These are phyloP conservation scores for Onthophagus taurus DNA, from an alignment of 1,140 invertebrate genomes.

Conservation along the genomic window DNA sequence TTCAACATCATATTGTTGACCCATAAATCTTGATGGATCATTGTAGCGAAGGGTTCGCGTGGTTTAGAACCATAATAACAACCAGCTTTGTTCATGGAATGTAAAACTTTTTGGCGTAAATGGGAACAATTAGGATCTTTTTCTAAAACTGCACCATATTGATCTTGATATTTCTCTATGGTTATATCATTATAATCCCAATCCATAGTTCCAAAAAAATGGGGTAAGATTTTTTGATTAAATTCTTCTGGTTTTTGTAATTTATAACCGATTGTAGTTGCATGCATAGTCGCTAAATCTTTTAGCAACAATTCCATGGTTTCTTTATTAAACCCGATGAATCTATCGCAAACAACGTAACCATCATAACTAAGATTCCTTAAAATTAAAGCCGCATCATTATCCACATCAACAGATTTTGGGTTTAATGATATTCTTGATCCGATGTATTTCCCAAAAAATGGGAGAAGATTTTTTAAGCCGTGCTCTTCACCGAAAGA, in stretches of 20 bases:
- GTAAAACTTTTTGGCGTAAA: slow-evolving; percentile 19
- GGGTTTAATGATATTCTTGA: slow-evolving; percentile 22
- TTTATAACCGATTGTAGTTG: slow-evolving; percentile 33
- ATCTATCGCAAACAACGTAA: slow-evolving; percentile 28
- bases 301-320: slow-evolving; percentile 31
- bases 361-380: slow-evolving; percentile 36
- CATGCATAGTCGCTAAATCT: slow-evolving; percentile 37
- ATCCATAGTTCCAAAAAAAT: slow-evolving; percentile 27
- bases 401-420: slow-evolving; percentile 19
- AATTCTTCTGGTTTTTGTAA: slow-evolving; percentile 38
- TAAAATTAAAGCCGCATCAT: slow-evolving; percentile 33
- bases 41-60: slow-evolving; percentile 35
- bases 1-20: slow-evolving; percentile 48
- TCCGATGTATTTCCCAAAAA: slow-evolving; percentile 21
- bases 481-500: slow-evolving; percentile 39
- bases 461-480: slow-evolving; percentile 17
- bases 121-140: slow-evolving; percentile 26
- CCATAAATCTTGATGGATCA: slow-evolving; percentile 50
- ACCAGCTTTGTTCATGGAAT: slow-evolving; percentile 45
- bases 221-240: slow-evolving; percentile 29
- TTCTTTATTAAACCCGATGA: slow-evolving; percentile 32
- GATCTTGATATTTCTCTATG: slow-evolving; percentile 24
- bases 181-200: slow-evolving; percentile 20
- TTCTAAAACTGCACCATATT: slow-evolving; percentile 22
- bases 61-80: slow-evolving; percentile 5